These are phyloP conservation scores for Nephrotoma flavescens DNA, from an alignment of 2,888 invertebrate genomes.

Conservation along the genomic window DNA sequence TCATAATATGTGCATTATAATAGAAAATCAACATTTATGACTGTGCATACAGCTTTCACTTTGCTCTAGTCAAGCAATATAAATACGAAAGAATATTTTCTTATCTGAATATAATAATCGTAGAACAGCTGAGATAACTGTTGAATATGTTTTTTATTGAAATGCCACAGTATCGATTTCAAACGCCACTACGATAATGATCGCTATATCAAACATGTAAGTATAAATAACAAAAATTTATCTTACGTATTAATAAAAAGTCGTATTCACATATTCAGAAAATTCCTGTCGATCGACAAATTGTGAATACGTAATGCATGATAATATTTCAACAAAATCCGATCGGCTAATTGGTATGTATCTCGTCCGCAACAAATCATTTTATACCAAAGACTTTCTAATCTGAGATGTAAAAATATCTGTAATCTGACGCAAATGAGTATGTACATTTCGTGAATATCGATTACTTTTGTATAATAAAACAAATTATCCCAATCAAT, in stretches of 20 bases:
- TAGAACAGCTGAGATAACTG: not conserved
- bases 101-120: not conserved
- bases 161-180: not conserved
- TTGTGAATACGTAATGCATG: not conserved
- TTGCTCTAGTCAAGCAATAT: not conserved
- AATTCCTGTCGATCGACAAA: not conserved
- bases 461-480: not conserved
- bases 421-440: not conserved
- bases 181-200: not conserved
- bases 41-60: not conserved
- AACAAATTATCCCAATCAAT: not conserved
- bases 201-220: no score
- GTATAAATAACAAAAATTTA: no score
- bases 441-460: not conserved
- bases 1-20: not conserved
- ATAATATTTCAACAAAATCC: not conserved
- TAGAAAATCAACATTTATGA: not conserved
- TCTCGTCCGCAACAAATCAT: not conserved
- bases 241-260: no score
- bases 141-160: not conserved
- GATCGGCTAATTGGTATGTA: not conserved
- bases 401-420: not conserved
- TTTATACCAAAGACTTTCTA: not conserved
- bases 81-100: not conserved
- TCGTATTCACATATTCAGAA: not conserved